Conservation (phyloP, 1,140 invertebrate genomes). For the Andricus grossulariae region DNA sequence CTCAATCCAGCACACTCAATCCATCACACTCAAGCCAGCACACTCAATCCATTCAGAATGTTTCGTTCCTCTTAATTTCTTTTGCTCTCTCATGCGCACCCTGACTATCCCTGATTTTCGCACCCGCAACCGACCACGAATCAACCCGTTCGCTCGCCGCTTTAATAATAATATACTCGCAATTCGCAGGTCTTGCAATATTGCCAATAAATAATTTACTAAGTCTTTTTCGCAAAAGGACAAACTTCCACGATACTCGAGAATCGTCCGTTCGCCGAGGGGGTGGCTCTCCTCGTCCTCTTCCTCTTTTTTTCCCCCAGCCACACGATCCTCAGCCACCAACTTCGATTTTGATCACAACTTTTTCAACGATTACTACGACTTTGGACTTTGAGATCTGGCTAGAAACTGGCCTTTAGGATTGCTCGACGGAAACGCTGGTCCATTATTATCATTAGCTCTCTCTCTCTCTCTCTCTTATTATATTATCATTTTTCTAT, state of each 20-base stretch:
- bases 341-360: slow-evolving; percentile 8
- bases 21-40: no score
- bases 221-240: slow-evolving; percentile 67
- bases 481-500: slow-evolving; percentile 38
- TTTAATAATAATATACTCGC: slow-evolving; percentile 35
- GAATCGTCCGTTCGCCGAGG: slow-evolving; percentile 35
- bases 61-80: slow-evolving; percentile 7
- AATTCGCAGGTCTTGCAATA: slow-evolving; percentile 56
- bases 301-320: slow-evolving; percentile 13
- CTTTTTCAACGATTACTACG: slow-evolving; percentile 7
- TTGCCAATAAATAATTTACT: slow-evolving; percentile 74
- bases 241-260: slow-evolving; percentile 59
- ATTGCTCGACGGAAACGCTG: slow-evolving; percentile 8
- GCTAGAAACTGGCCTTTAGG: slow-evolving; percentile 30
- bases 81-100: slow-evolving; percentile 23
- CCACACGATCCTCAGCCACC: slow-evolving; percentile 34
- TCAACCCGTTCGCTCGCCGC: slow-evolving; percentile 20
- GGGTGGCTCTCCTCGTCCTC: slow-evolving; percentile 1
- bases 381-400: slow-evolving; percentile 31
- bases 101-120: slow-evolving; percentile 27
- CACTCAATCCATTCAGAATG: neutral
- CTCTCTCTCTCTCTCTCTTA: slow-evolving; percentile 17
- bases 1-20: no score
- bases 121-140: slow-evolving; percentile 31
- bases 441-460: neutral